Percentiles rank a stretch among this genome's conserved stretches.
Conservation (phyloP, 1,140 invertebrate genomes). For the Leptopilina clavipes region DNA sequence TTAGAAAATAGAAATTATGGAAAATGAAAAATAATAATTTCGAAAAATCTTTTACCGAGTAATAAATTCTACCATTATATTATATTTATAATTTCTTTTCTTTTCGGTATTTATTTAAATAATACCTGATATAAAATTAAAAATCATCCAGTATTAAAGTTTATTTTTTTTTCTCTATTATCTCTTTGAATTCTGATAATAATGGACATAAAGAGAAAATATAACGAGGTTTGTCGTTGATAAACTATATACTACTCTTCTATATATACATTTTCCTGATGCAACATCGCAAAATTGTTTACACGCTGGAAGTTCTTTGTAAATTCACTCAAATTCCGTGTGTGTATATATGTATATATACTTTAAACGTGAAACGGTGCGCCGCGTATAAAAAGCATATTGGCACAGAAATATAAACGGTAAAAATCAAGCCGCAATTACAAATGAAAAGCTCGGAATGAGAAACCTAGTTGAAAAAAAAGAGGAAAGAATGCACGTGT, state of each 20-base stretch:
- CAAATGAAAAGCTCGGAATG: conserved; percentile 15
- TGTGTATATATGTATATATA: neutral
- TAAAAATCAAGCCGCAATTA: conserved; percentile 12
- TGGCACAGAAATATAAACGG: neutral
- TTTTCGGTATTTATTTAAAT: too few relatives aligned
- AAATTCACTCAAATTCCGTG: neutral
- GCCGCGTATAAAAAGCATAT: neutral
- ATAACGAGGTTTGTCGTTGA: conserved; percentile 10
- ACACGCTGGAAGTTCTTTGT: conserved; percentile 27
- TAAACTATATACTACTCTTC: neutral
- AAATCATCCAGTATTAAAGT: too few relatives aligned
- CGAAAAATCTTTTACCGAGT: too few relatives aligned
- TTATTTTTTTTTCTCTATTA: too few relatives aligned
- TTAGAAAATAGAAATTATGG: too few relatives aligned
- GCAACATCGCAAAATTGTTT: conserved; percentile 19
- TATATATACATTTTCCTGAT: neutral
- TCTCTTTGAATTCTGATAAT: too few relatives aligned
- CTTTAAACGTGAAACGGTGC: neutral
- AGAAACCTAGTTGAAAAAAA: neutral
- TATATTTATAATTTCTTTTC: too few relatives aligned
- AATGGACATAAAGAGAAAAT: neutral
- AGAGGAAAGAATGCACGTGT: neutral
- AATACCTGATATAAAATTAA: too few relatives aligned
- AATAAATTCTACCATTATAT: too few relatives aligned
- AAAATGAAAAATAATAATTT: too few relatives aligned